phyloP scores from a whole-genome alignment of 2,113 vertebrate species.

The Helogale parvula region DNA sequence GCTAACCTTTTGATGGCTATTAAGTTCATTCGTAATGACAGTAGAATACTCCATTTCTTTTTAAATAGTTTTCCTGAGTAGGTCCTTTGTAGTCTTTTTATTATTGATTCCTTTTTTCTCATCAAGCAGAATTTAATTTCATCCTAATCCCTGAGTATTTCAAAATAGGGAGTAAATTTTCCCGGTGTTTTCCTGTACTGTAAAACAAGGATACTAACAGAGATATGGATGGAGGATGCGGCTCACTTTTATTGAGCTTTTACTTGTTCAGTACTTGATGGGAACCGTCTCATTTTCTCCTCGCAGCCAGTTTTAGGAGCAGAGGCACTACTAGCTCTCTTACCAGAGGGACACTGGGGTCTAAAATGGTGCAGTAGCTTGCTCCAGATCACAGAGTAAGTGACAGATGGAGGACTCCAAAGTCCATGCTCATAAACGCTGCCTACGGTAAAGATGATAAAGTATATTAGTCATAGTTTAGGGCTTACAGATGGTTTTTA shows the following conservation, averaged over 20 bases:
- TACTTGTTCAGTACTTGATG: not conserved
- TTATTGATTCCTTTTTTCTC: slow-evolving; percentile 13
- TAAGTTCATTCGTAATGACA: slow-evolving; percentile 15
- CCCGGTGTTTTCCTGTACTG: not conserved
- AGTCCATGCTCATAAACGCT: not conserved
- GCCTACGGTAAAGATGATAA: not conserved
- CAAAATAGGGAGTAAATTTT: slow-evolving; percentile 15
- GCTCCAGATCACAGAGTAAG: not conserved
- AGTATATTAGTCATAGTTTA: not conserved
- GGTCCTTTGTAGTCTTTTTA: not conserved
- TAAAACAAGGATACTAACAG: slow-evolving; percentile 8
- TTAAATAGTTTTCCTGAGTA: not conserved
- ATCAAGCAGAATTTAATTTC: slow-evolving; percentile 36
- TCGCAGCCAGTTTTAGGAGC: not conserved
- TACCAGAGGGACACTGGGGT: not conserved
- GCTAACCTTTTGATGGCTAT: slow-evolving; percentile 7
- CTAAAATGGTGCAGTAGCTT: slow-evolving; percentile 1
- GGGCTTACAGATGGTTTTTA: not conserved
- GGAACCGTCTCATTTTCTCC: not conserved
- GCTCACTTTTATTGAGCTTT: not conserved
- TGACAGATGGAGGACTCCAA: not conserved
- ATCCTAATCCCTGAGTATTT: slow-evolving; percentile 1
- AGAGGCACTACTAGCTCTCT: not conserved
- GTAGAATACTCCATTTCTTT: not conserved
- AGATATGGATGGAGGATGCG: not conserved